phyloP scores from a whole-genome alignment of 2,888 invertebrate genomes.

The Heliconius charithonia region DNA sequence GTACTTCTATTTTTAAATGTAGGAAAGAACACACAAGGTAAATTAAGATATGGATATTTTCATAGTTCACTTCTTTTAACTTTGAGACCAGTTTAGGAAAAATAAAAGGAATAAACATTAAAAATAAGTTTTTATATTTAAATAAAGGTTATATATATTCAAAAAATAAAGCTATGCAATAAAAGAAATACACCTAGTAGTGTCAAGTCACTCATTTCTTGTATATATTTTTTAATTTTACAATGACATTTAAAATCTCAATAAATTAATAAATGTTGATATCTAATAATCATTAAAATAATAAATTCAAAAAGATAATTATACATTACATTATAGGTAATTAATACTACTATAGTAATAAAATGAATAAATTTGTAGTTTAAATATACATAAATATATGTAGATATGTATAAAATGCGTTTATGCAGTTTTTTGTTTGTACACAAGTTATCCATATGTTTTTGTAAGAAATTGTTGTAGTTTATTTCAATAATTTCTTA shows the following conservation, averaged over 20 bases:
- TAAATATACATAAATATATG: neutral
- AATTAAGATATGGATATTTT: too few relatives aligned
- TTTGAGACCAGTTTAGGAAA: too few relatives aligned
- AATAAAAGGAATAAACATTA: too few relatives aligned
- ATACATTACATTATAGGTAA: neutral
- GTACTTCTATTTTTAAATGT: neutral
- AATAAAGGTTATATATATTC: too few relatives aligned
- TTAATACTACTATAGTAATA: neutral
- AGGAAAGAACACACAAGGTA: too few relatives aligned
- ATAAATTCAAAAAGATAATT: neutral
- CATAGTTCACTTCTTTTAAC: too few relatives aligned
- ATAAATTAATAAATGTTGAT: neutral
- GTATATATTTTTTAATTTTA: too few relatives aligned
- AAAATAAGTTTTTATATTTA: too few relatives aligned
- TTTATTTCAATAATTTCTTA: neutral
- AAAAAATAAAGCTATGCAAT: too few relatives aligned
- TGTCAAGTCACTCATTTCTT: too few relatives aligned
- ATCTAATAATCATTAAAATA: neutral
- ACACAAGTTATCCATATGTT: conserved; percentile 7
- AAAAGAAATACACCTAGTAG: too few relatives aligned
- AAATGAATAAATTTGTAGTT: conserved; percentile 6
- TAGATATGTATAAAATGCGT: neutral
- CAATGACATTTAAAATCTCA: too few relatives aligned
- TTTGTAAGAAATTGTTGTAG: neutral
- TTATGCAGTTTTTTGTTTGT: neutral